These are phyloP conservation scores for Incurvaria masculella DNA, from an alignment of 2,888 invertebrate species.

Conservation along the genomic window DNA sequence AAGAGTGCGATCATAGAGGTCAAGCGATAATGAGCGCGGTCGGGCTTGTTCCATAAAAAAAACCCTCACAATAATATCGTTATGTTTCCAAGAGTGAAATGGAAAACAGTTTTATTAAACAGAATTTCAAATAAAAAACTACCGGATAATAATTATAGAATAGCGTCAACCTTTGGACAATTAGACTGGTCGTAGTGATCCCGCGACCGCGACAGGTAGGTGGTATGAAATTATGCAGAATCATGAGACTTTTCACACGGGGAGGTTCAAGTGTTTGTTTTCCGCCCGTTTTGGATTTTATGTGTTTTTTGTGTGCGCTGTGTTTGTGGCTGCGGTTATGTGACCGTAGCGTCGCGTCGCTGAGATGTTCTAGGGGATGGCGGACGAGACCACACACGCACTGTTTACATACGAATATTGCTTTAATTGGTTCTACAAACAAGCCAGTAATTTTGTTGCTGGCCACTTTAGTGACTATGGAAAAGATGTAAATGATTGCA, in stretches of 20 bases:
- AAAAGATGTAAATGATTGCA: no score
- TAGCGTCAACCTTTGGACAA: no score
- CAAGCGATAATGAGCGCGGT: no score
- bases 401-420: constrained; percentile 30
- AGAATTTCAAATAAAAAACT: no score
- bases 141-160: no score
- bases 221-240: neutral
- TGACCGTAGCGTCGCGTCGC: no score
- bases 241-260: neutral
- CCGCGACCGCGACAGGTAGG: neutral
- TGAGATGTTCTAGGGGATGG: neutral
- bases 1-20: no score
- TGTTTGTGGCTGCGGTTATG: neutral
- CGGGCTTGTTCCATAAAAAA: no score
- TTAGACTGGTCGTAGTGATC: no score
- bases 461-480: neutral
- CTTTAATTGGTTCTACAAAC: constrained; percentile 48
- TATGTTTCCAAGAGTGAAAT: no score
- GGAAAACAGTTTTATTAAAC: no score
- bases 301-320: neutral
- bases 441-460: constrained; percentile 11
- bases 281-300: neutral
- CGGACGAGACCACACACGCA: constrained; percentile 36
- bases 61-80: no score
- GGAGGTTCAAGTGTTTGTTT: neutral